Evolutionary conservation across 2,888 invertebrate genomes (phyloP), one percentile per base, ranked within the genome.

Genomic region (Cremastobaeus sp.): DNA sequence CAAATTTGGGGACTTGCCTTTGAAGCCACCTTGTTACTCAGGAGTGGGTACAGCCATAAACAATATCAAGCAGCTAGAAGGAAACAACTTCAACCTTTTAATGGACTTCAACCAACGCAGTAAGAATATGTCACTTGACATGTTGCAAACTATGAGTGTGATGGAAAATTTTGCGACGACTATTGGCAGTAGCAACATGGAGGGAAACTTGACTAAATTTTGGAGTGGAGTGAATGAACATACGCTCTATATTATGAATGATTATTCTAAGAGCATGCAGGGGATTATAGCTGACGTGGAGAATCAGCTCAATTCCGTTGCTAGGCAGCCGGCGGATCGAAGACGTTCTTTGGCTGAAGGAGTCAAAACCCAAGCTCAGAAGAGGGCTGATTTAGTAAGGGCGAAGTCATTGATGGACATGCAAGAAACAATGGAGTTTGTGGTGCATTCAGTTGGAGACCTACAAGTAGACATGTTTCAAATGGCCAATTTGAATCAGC

Each of bases 21-120:
- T 30, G 1, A 60, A 47, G 11, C 11, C 39, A 5, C 45, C 54
- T 21, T 69, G 60, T 8, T 54, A 54, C 15, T 3, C 41, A 0
- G 59, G 39, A 17, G 18, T 28, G 3, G 3, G n/a, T 14, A 25
- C 59, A 4, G 18, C 52, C 11, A 52, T 68, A n/a, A 12, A 68
- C 20, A 59, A 32, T 17, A 60, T 69, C 2, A 54, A 60, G 9
- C 47, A 28, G 3, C n/a, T n/a, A n/a, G n/a, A n/a, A n/a, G n/a
- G n/a, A n/a, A n/a, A n/a, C n/a, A n/a, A n/a, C n/a, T n/a, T n/a
- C n/a, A n/a, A n/a, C n/a, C n/a, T n/a, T n/a, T n/a, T n/a, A 15
- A 66, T 66, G 0, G 20, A 9, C 1, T 66, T 32, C 21, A 66
- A 66, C 11, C 2, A 66, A 4, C 47, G 55, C 11, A 66, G 48